Conservation (phyloP, 2,113 vertebrate species). For the Chlorodrepanis virens region DNA sequence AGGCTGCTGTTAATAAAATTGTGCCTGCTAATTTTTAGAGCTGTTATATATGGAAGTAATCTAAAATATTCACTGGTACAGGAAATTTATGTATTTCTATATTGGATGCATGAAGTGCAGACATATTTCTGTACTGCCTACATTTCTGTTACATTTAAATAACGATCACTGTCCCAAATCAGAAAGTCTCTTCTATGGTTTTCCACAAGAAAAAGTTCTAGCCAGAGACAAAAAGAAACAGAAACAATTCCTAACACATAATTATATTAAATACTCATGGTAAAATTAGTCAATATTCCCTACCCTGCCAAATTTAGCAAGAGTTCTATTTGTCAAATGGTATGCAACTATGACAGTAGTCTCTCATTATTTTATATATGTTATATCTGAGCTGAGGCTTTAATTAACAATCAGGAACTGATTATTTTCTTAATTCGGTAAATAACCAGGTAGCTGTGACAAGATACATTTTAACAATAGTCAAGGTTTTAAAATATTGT, state of each 20-base stretch:
- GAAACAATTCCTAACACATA: background rate
- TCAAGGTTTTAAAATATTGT: background rate
- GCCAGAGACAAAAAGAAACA: background rate
- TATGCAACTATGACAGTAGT: background rate
- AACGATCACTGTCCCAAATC: background rate
- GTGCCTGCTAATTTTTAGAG: background rate
- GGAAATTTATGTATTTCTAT: background rate
- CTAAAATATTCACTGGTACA: background rate
- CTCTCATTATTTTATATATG: background rate
- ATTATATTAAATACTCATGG: background rate
- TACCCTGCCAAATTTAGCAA: background rate
- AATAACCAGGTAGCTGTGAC: background rate
- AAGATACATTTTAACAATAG: slow-evolving; percentile 1
- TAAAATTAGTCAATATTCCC: background rate
- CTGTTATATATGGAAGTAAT: background rate
- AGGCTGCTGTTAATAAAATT: background rate
- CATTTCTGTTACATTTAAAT: background rate
- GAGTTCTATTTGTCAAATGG: background rate
- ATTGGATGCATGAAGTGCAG: background rate
- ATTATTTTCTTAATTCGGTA: background rate
- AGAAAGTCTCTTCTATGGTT: background rate
- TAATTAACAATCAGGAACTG: background rate
- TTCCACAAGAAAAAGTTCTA: background rate
- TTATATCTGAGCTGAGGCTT: background rate
- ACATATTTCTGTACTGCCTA: background rate